phyloP scores from a whole-genome alignment of 1,140 invertebrate species.

The Bombus confusus region DNA sequence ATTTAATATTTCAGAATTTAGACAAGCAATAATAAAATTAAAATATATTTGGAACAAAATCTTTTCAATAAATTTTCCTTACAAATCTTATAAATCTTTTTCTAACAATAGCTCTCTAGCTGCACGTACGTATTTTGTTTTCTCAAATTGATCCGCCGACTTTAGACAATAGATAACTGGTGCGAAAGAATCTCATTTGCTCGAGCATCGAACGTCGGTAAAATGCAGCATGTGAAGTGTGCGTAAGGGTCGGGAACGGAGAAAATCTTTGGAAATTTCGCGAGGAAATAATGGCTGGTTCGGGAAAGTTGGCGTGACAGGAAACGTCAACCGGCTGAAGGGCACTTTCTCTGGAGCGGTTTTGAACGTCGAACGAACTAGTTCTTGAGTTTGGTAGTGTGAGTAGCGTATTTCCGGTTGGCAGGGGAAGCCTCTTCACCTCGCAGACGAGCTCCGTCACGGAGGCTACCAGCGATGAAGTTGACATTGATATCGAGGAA shows the following conservation, averaged over 20 bases:
- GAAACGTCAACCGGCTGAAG: conserved; percentile 42
- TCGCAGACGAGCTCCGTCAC: conserved; percentile 88
- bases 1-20: background rate
- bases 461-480: conserved; percentile 88
- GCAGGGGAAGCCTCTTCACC: conserved; percentile 83
- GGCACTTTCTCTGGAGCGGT: conserved; percentile 60
- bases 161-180: too few species aligned
- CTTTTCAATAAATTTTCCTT: too few species aligned
- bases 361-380: conserved; percentile 48
- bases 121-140: too few species aligned
- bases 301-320: conserved; percentile 46
- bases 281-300: background rate
- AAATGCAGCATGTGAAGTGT: background rate
- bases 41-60: too few species aligned
- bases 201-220: too few species aligned
- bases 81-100: too few species aligned
- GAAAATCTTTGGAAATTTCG: conserved; percentile 33
- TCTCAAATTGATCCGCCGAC: too few species aligned
- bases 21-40: too few species aligned
- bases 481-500: conserved; percentile 87
- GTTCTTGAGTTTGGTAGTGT: conserved; percentile 65
- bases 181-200: background rate
- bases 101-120: too few species aligned
- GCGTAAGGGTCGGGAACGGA: background rate
- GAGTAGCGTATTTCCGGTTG: conserved; percentile 76